phyloP scores from a whole-genome alignment of 2,888 invertebrate genomes.

The Horisme vitalbata region DNA sequence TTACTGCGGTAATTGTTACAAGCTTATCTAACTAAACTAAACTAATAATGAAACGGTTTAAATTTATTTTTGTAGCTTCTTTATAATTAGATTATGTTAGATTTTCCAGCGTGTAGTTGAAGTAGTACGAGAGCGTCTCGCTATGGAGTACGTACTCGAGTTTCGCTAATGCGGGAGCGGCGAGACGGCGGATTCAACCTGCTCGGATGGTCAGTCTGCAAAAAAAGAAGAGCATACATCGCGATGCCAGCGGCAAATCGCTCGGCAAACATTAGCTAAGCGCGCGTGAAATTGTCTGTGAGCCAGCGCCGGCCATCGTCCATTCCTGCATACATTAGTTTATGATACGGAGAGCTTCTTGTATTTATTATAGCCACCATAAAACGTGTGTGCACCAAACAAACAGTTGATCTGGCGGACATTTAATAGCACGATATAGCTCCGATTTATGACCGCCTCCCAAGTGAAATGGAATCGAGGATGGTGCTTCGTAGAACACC shows the following conservation, averaged over 20 bases:
- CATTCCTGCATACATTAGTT: conserved; percentile 57
- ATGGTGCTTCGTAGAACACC: conserved; percentile 17
- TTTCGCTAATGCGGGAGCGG: conserved; percentile 5
- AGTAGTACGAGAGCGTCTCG: not conserved
- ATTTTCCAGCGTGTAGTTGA: conserved; percentile 2
- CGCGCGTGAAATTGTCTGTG: conserved; percentile 74
- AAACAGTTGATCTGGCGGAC: conserved; percentile 35
- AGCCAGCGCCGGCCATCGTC: conserved; percentile 45
- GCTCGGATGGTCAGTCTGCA: conserved; percentile 40
- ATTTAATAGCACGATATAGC: conserved; percentile 32
- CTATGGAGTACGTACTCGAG: not conserved
- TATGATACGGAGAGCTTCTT: conserved; percentile 46
- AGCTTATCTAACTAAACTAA: conserved; percentile 60
- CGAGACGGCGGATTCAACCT: conserved; percentile 22
- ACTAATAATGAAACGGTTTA: conserved; percentile 51
- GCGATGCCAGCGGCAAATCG: conserved; percentile 64
- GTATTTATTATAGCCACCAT: conserved; percentile 44
- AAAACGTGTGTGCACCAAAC: conserved; percentile 38
- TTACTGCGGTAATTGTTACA: conserved; percentile 65
- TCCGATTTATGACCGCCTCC: conserved; percentile 33
- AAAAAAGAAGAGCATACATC: conserved; percentile 48
- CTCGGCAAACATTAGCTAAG: conserved; percentile 73
- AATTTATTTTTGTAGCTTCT: conserved; percentile 22
- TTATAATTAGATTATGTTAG: conserved; percentile 14
- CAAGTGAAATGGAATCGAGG: conserved; percentile 29